Evolutionary conservation across 2,797 vertebrate genomes (phyloP).

Genomic region (Spheniscus humboldti): DNA sequence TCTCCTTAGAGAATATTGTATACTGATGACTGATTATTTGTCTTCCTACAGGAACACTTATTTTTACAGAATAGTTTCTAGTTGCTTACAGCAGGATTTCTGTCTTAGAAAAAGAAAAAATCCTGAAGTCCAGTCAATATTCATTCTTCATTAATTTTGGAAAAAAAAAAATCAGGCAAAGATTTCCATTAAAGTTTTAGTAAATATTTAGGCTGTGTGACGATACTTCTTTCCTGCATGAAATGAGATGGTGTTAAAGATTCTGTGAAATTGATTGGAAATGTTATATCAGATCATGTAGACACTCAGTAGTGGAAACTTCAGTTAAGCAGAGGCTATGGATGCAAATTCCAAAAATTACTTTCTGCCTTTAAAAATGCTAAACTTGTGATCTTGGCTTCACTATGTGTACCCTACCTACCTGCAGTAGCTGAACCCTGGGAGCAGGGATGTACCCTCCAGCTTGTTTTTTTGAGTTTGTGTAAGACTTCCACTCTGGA

Average conservation of each 20-base stretch:
- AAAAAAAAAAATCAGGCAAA: background rate
- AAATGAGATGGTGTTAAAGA: background rate
- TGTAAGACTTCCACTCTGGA: background rate
- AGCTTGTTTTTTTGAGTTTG: background rate
- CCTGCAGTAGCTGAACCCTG: background rate
- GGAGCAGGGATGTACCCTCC: background rate
- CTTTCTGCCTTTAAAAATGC: background rate
- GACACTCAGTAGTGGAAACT: background rate
- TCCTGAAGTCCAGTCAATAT: background rate
- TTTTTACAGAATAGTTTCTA: constrained; percentile 46
- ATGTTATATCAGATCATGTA: background rate
- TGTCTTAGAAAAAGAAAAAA: background rate
- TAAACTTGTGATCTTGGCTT: background rate
- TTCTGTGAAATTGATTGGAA: background rate
- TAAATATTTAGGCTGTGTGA: background rate
- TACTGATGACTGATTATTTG: constrained; percentile 69
- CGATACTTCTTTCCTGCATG: background rate
- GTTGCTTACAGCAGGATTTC: background rate
- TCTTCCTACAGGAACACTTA: constrained; percentile 28
- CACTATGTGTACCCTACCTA: background rate
- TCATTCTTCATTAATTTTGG: background rate
- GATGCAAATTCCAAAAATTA: background rate
- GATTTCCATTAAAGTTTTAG: background rate
- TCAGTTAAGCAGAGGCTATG: background rate
- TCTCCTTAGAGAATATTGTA: constrained; percentile 63